Base-by-base conservation (phyloP, 2,113 vertebrate genomes). In the Sinocyclocheilus grahami region DNA sequence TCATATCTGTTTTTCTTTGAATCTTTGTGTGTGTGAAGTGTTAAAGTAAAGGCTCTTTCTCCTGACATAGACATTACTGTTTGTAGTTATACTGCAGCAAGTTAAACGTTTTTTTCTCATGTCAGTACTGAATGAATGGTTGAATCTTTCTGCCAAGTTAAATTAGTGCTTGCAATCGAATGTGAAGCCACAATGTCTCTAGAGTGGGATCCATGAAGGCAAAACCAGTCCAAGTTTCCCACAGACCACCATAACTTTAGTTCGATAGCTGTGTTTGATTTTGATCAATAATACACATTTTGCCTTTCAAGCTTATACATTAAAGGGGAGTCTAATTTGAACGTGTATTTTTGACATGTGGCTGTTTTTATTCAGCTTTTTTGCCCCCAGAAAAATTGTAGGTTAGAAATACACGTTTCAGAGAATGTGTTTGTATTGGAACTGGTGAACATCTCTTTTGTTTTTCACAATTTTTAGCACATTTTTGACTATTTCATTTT, bases 91-190 rank as follows among this genome's bases (percentile, higher is more conserved):
- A 67, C 37, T 82, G 79, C 12, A 27, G 37, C 24, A 65, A 83
- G 27, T 83, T 33, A 71, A 83, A 71, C 27, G 63, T 53, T 27
- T 79, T 62, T 42, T 0, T 6, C 33, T 16, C 6, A 46, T 42
- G 37, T 33, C 81, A 37, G 48, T 55, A 37, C 63, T 53, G 65
- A 83, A 72, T 55, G 65, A 55, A 72, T 55, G 46, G 42, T 55
- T 16, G 16, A 33, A 55, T 72, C 48, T 83, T 39, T 5, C 18
- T 83, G 65, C 27, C 65, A 72, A 83, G 81, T 69, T 69, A 83
- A 69, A 72, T 83, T 72, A 69, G 62, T 42, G 58, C 58, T 81
- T 81, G 77, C 77, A 79, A 22, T 79, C 27, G 27, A 72, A 83
- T 71, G 48, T 83, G 24, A 83, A 83, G 4, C 65, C 81, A 33